A percentile compares a stretch with the other conserved stretches of the same genome.
phyloP scores from a whole-genome alignment of 2,888 invertebrate species.

The Athetis lepigone region DNA sequence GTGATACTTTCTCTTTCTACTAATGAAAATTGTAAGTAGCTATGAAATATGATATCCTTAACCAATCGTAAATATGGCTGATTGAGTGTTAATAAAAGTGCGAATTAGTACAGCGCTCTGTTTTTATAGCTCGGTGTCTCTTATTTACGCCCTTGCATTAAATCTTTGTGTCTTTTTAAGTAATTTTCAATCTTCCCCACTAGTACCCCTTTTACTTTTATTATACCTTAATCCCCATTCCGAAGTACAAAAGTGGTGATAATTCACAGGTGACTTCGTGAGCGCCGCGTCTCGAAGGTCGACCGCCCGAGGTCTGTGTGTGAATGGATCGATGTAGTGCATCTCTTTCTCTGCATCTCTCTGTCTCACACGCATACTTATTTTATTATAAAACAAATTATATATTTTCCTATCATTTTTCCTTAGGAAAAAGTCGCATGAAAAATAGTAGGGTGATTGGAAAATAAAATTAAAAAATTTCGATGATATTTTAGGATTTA shows the following conservation, averaged over 20 bases:
- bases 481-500: constrained; percentile 29
- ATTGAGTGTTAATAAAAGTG: background rate
- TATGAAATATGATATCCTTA: background rate
- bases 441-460: constrained; percentile 55
- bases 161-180: background rate
- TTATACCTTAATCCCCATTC: constrained; percentile 30
- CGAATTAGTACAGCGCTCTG: background rate
- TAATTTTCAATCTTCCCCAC: background rate
- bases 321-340: constrained; percentile 89
- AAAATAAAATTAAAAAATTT: constrained; percentile 30
- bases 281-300: constrained; percentile 85
- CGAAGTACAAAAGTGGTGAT: constrained; percentile 75
- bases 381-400: constrained; percentile 63
- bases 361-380: constrained; percentile 85
- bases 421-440: constrained; percentile 57
- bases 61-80: background rate
- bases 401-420: constrained; percentile 35
- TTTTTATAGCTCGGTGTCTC: background rate
- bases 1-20: background rate
- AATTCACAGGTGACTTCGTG: constrained; percentile 90
- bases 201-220: background rate
- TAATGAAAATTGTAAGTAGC: background rate
- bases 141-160: background rate
- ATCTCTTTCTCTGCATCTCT: constrained; percentile 86
- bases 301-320: constrained; percentile 86